Percentiles rank a stretch among this genome's conserved stretches.
phyloP scores from a whole-genome alignment of 1,140 invertebrate genomes.

The Aphis craccivora region DNA sequence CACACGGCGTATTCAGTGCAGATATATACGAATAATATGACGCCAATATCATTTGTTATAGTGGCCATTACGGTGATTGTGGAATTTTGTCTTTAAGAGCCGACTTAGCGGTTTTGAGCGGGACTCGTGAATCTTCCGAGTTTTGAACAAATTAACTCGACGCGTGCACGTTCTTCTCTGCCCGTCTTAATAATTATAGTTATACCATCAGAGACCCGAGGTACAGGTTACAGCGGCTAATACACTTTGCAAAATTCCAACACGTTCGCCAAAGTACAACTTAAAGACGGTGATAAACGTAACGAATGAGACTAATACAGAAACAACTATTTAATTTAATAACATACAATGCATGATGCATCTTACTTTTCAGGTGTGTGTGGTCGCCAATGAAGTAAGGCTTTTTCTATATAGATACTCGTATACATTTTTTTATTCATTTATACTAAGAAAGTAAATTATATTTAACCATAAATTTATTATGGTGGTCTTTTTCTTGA shows the following conservation, averaged over 20 bases:
- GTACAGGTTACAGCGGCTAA: background rate
- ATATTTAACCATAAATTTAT: background rate
- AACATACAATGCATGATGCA: background rate
- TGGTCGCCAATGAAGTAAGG: too few species aligned
- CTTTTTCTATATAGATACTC: too few species aligned
- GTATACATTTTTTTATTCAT: background rate
- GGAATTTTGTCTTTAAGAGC: background rate
- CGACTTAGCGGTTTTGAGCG: background rate
- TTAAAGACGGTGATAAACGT: background rate
- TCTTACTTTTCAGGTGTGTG: background rate
- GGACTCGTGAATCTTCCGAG: background rate
- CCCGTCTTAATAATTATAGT: background rate
- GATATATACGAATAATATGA: background rate
- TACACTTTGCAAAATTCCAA: background rate
- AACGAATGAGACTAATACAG: background rate
- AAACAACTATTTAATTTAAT: background rate
- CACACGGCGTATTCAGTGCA: background rate
- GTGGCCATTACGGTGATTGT: background rate
- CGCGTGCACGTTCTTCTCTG: background rate
- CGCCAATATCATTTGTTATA: background rate
- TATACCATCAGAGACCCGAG: background rate
- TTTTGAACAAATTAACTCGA: slow-evolving; percentile 1
- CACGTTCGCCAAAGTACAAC: background rate
- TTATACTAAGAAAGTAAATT: background rate
- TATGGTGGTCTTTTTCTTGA: background rate